Conservation (phyloP, 2,797 vertebrate species). For the Malacoctenus gilli region DNA sequence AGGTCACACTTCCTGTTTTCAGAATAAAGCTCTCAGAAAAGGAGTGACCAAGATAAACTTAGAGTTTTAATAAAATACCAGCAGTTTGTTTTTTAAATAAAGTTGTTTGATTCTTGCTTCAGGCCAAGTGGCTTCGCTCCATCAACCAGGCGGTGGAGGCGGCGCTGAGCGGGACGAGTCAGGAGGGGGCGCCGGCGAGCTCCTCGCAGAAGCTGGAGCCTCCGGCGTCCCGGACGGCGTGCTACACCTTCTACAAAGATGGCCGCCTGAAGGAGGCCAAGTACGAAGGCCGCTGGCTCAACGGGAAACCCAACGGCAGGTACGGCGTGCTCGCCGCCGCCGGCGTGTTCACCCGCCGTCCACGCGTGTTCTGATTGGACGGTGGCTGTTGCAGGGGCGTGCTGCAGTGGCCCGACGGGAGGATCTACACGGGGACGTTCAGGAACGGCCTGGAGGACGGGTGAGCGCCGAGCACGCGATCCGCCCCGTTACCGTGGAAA, state of each 20-base stretch:
- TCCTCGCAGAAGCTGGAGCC: conserved; percentile 86
- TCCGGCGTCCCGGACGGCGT: conserved; percentile 90
- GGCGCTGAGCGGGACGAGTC: conserved; percentile 82
- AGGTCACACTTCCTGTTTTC: conserved; percentile 76
- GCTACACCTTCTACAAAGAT: conserved; percentile 95
- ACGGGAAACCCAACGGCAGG: conserved; percentile 95
- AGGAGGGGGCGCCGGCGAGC: conserved; percentile 67
- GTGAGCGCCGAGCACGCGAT: conserved; percentile 67
- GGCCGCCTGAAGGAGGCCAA: conserved; percentile 90
- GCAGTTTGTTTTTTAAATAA: no score
- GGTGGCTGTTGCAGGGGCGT: conserved; percentile 81
- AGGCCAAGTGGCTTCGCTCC: conserved; percentile 96
- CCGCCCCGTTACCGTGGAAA: no score
- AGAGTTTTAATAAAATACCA: no score
- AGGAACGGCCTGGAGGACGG: conserved; percentile 94
- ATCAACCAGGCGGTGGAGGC: conserved; percentile 96
- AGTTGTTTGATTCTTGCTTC: no score
- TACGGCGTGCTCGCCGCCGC: conserved; percentile 50
- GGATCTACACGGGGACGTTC: conserved; percentile 91
- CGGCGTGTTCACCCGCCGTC: no score
- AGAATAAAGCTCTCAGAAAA: no score
- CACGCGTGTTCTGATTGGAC: no score
- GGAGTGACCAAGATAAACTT: no score
- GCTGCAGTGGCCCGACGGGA: conserved; percentile 93
- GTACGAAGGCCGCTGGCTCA: conserved; percentile 92